A percentile compares a stretch with the other conserved stretches of the same genome.
Evolutionary conservation across 2,888 invertebrate genomes (phyloP).

Genomic region (Agrilus cyanescens): DNA sequence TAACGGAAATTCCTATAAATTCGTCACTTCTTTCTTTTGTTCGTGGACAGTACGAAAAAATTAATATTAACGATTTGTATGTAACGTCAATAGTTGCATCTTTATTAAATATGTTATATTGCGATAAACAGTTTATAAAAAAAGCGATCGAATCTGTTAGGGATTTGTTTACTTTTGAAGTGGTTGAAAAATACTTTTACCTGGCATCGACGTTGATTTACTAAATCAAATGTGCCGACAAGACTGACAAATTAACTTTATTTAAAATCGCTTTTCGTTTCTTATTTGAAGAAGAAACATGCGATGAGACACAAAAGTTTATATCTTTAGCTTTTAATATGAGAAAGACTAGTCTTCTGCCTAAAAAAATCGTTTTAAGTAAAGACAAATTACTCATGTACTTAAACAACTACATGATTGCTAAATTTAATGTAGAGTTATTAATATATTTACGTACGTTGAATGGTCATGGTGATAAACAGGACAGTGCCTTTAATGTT

Average conservation of each 20-base stretch:
- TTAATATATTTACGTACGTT: no score
- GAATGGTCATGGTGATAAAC: no score
- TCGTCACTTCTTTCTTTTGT: conserved; percentile 2
- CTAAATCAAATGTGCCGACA: conserved; percentile 13
- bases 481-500: no score
- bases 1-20: no score
- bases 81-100: conserved; percentile 1
- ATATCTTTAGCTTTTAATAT: conserved; percentile 9
- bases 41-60: conserved; percentile 5
- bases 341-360: neutral
- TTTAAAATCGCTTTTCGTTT: conserved; percentile 19
- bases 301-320: conserved; percentile 16
- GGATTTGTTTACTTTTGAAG: neutral
- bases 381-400: no score
- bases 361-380: no score
- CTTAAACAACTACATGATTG: no score
- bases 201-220: conserved; percentile 13
- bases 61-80: conserved; percentile 2
- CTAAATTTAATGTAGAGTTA: no score
- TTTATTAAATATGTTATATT: conserved; percentile 1
- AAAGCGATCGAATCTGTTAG: neutral
- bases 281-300: conserved; percentile 15
- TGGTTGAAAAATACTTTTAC: conserved; percentile 8
- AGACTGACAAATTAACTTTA: conserved; percentile 9
- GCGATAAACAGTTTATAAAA: conserved; percentile 3